These are phyloP conservation scores for Brachionus manjavacas DNA, from an alignment of 1,140 invertebrate genomes.

Conservation along the genomic window DNA sequence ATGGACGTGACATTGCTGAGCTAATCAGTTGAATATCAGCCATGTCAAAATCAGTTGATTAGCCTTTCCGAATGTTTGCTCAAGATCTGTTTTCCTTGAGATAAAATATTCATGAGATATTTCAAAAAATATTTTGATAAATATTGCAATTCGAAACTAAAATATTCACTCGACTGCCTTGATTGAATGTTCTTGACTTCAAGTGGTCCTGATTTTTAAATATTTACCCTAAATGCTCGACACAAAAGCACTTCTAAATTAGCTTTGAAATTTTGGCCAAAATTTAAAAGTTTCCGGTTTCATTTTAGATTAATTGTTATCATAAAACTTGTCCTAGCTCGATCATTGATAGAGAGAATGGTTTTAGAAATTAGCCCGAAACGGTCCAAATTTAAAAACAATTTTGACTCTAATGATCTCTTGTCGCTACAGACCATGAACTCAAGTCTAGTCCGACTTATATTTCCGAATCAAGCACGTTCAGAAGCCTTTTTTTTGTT, in stretches of 20 bases:
- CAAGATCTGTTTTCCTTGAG: not conserved
- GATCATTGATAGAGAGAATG: not conserved
- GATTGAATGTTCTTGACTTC: slow-evolving; percentile 36
- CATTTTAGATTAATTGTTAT: slow-evolving; percentile 1
- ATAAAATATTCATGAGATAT: slow-evolving; percentile 23
- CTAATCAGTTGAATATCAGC: slow-evolving; percentile 15
- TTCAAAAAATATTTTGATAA: not conserved
- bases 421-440: not conserved
- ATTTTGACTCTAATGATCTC: slow-evolving; percentile 15
- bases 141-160: slow-evolving; percentile 25
- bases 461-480: not conserved
- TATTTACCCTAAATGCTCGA: not conserved
- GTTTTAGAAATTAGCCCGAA: slow-evolving; percentile 13
- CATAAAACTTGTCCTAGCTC: not conserved
- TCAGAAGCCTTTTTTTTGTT: not conserved
- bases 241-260: slow-evolving; percentile 1
- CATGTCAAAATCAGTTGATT: slow-evolving; percentile 3
- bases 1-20: not conserved
- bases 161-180: not conserved
- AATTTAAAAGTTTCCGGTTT: slow-evolving; percentile 36
- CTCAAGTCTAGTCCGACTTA: not conserved
- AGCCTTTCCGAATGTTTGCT: slow-evolving; percentile 4
- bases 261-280: slow-evolving; percentile 24
- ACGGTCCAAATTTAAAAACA: not conserved
- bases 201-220: slow-evolving; percentile 33